Percentiles rank a stretch among this genome's conserved stretches.
These are phyloP conservation scores for Scolanthus callimorphus DNA, from an alignment of 92 coral and sea anemone genomes.

Conservation along the genomic window DNA sequence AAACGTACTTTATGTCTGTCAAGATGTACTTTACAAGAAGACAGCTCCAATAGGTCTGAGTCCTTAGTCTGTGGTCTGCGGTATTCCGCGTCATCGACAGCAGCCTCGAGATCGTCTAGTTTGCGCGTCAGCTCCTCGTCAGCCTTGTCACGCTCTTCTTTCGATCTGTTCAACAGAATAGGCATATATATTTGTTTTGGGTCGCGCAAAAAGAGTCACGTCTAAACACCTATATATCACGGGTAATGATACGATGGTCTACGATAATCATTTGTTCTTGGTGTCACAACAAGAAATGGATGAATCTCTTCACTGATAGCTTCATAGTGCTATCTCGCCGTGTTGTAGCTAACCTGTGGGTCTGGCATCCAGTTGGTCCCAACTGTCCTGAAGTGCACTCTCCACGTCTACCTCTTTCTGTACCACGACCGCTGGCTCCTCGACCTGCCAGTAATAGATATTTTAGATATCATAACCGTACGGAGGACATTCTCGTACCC, in stretches of 20 bases:
- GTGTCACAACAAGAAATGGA: no score
- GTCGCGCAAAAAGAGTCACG: no score
- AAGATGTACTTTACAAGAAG: slow-evolving; percentile 24
- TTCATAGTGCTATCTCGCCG: no score
- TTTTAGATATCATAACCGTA: no score
- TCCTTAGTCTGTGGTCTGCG: slow-evolving; percentile 40
- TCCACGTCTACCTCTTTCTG: slow-evolving; percentile 18
- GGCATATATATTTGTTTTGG: no score
- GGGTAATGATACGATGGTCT: no score
- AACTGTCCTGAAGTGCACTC: slow-evolving; percentile 30
- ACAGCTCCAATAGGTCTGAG: slow-evolving; percentile 25
- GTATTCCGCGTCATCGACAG: slow-evolving; percentile 50
- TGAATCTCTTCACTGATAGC: no score
- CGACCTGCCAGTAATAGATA: slow-evolving; percentile 4
- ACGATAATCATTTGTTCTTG: no score
- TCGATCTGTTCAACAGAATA: slow-evolving; percentile 14
- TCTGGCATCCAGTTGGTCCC: slow-evolving; percentile 41
- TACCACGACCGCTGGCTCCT: slow-evolving; percentile 14
- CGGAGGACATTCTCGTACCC: no score
- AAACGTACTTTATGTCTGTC: slow-evolving; percentile 35
- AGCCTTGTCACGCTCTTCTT: slow-evolving; percentile 52
- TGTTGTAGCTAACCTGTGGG: slow-evolving; percentile 3
- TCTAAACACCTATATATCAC: no score
- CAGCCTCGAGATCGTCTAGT: slow-evolving; percentile 60
- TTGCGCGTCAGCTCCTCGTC: slow-evolving; percentile 39